Percentiles rank a stretch among this genome's conserved stretches.
Conservation (phyloP, 1,140 invertebrate genomes). For the Maniola jurtina region DNA sequence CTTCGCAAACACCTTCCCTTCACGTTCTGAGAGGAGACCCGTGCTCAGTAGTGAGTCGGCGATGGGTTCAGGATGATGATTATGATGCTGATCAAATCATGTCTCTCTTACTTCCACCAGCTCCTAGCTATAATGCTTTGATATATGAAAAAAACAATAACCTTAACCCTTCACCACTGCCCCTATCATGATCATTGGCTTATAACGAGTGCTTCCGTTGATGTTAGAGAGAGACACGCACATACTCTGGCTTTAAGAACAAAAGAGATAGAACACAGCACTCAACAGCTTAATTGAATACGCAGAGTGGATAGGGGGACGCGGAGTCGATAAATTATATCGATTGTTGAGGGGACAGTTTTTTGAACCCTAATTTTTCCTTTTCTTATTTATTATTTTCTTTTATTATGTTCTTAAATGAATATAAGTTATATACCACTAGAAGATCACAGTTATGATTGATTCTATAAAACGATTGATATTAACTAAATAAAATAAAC, state of each 20-base stretch:
- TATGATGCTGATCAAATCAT: too few species aligned
- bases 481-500: too few species aligned
- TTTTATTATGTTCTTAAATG: neutral
- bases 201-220: conserved; percentile 67
- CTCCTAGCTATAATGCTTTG: conserved; percentile 11
- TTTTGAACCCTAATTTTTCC: conserved; percentile 11
- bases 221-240: conserved; percentile 38
- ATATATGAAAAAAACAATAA: conserved; percentile 38
- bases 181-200: conserved; percentile 64
- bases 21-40: too few species aligned
- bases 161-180: conserved; percentile 45
- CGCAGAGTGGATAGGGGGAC: conserved; percentile 42
- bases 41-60: too few species aligned
- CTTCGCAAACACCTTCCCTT: too few species aligned
- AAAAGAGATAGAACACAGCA: conserved; percentile 40
- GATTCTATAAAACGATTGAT: too few species aligned
- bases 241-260: conserved; percentile 18
- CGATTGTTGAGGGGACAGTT: conserved; percentile 19
- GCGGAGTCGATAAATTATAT: conserved; percentile 43
- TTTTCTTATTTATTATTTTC: neutral
- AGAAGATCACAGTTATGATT: too few species aligned
- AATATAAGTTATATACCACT: too few species aligned
- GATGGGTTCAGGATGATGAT: too few species aligned
- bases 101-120: neutral
- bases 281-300: conserved; percentile 75